Base-by-base conservation (phyloP, 2,888 invertebrate genomes). In the Melinopterus prodromus region DNA sequence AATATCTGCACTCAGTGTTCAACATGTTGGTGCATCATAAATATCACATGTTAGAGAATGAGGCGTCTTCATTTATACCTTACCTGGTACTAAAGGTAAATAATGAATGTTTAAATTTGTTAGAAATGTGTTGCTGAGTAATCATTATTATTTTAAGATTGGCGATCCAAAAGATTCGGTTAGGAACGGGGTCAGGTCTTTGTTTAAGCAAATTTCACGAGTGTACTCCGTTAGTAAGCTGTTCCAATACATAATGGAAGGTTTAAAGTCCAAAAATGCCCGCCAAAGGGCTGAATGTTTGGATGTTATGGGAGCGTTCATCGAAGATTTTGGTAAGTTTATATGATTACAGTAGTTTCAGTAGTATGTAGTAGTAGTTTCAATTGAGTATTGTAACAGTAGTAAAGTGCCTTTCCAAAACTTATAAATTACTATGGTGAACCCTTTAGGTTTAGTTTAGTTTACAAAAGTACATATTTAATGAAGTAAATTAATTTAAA, bases 111-210 rank as follows among this genome's bases (percentile, higher is more conserved):
- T 77, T 38, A 12, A 16, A 71, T 71, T 26, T 3, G 1, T 16
- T 71, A 16, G 71, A 12, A 6, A 14, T 71, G 26, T 71, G 7
- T 53, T 53, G 53, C 12, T 53, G 53, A 53, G 7, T 12, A 53
- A 38, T 36, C 36, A 53, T 70, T 26, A 3, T 26, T 26, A 26
- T 26, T 26, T 26, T 26, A 38, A 96, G 95, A 94, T 98, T 81
- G 99, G 99, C 3, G 99, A 99, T 89, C 96, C 98, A 0, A 99
- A 99, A 90, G 99, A 99, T 89, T 93, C 97, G 12, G 97, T 99
- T 0, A 92, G 99, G 16, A 95, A 96, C 87, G 96, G 96, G 69
- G 98, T 99, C 0, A 94, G 97, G 82, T 92, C 94, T 1, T 91
- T 99, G 4, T 93, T 99, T 85, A 95, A 94, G 84, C 95, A 95